Conservation (phyloP, 2,113 vertebrate genomes). For the Oophaga pumilio region DNA sequence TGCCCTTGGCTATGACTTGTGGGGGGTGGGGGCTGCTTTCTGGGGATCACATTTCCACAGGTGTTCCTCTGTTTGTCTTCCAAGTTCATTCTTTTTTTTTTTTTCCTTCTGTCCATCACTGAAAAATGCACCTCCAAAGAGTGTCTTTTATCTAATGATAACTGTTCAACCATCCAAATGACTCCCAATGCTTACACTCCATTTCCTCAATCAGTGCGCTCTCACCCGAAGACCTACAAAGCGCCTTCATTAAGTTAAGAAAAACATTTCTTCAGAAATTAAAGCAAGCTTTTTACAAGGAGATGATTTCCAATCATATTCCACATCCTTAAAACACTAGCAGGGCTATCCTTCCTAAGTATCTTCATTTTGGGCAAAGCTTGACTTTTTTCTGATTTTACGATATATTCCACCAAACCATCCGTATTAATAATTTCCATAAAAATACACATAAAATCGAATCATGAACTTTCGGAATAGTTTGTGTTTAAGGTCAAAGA, state of each 20-base stretch:
- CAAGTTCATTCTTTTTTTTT: slow-evolving; percentile 79
- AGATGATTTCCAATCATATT: not conserved
- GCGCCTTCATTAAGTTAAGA: slow-evolving; percentile 20
- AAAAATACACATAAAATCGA: not conserved
- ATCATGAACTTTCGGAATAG: not conserved
- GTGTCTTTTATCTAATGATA: slow-evolving; percentile 52
- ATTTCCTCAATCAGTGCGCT: slow-evolving; percentile 24
- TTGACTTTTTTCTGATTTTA: not conserved
- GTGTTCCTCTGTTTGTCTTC: slow-evolving; percentile 78
- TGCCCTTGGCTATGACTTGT: slow-evolving; percentile 65
- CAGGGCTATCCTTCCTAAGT: not conserved
- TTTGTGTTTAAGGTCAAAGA: too few relatives aligned
- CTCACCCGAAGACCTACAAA: slow-evolving; percentile 32
- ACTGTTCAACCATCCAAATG: slow-evolving; percentile 41
- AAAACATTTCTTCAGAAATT: slow-evolving; percentile 43
- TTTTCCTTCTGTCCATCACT: slow-evolving; percentile 71
- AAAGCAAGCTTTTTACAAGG: slow-evolving; percentile 1
- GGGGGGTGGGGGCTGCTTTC: slow-evolving; percentile 61
- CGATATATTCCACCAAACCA: too few relatives aligned
- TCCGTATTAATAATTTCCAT: not conserved
- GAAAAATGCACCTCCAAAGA: slow-evolving; percentile 33
- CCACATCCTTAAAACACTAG: too few relatives aligned
- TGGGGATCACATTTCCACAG: slow-evolving; percentile 78
- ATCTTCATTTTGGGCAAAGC: not conserved
- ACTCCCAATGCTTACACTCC: slow-evolving; percentile 9